Conservation (phyloP, 2,113 vertebrate species). For the Platichthys flesus region DNA sequence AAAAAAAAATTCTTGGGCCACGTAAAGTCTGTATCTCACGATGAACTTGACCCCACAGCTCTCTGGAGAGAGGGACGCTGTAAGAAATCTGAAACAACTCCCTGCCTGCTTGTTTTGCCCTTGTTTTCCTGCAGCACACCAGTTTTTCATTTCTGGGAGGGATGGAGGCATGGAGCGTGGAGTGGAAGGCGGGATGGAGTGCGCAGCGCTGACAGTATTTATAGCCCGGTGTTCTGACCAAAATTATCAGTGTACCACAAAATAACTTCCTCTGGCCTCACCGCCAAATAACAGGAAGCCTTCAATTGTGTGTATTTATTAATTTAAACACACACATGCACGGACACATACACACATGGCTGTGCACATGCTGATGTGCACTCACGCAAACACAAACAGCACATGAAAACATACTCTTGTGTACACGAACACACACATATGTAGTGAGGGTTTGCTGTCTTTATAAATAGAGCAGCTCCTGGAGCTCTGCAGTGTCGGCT, state of each 20-base stretch:
- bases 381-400: slow-evolving; percentile 47
- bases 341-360: not conserved
- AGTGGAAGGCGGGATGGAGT: slow-evolving; percentile 66
- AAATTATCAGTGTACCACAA: slow-evolving; percentile 87
- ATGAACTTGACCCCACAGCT: slow-evolving; percentile 36
- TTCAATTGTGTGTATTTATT: slow-evolving; percentile 87
- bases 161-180: slow-evolving; percentile 49
- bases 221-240: slow-evolving; percentile 84
- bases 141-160: slow-evolving; percentile 70
- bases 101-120: slow-evolving; percentile 64
- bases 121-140: slow-evolving; percentile 73
- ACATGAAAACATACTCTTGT: slow-evolving; percentile 44
- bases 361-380: slow-evolving; percentile 9
- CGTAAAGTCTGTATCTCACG: slow-evolving; percentile 19
- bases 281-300: slow-evolving; percentile 87
- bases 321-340: slow-evolving; percentile 73
- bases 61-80: slow-evolving; percentile 27
- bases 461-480: slow-evolving; percentile 81
- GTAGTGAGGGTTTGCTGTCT: slow-evolving; percentile 68
- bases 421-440: slow-evolving; percentile 33
- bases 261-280: slow-evolving; percentile 85
- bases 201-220: slow-evolving; percentile 81
- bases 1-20: not conserved
- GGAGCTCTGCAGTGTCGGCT: slow-evolving; percentile 67
- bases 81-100: slow-evolving; percentile 71